Percentiles rank a stretch among this genome's conserved stretches.
These are phyloP conservation scores for Liolophura sinensis DNA, from an alignment of 1,140 invertebrate species.

Conservation along the genomic window DNA sequence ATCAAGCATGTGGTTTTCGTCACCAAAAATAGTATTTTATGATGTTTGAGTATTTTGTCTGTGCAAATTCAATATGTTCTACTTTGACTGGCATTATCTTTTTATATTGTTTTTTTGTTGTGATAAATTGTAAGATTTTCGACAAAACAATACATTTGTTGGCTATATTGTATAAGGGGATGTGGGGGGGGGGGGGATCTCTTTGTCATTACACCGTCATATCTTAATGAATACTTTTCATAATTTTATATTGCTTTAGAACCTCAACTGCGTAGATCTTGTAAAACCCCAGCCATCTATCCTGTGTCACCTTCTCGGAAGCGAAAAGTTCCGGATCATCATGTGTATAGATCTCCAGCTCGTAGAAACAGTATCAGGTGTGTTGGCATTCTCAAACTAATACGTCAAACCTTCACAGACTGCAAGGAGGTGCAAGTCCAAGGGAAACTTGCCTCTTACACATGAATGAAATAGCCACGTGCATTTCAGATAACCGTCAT, in stretches of 20 bases:
- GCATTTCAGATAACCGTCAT: too few relatives aligned
- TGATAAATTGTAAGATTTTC: too few relatives aligned
- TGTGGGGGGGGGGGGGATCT: neutral
- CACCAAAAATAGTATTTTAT: neutral
- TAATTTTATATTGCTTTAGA: neutral
- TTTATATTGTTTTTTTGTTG: too few relatives aligned
- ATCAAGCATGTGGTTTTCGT: neutral
- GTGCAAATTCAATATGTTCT: neutral
- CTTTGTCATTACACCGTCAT: neutral
- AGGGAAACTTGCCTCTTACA: too few relatives aligned
- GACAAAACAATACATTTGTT: neutral
- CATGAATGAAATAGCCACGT: too few relatives aligned
- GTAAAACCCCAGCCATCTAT: slow-evolving; percentile 20
- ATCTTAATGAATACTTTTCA: neutral
- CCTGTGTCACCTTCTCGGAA: slow-evolving; percentile 19
- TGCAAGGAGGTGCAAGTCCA: too few relatives aligned
- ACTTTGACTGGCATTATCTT: too few relatives aligned
- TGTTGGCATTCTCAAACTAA: neutral
- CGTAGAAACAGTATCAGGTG: slow-evolving; percentile 25
- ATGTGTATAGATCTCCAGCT: slow-evolving; percentile 38
- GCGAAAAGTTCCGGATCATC: slow-evolving; percentile 15
- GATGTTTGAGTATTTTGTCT: neutral
- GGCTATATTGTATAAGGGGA: neutral
- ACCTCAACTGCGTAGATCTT: slow-evolving; percentile 23
- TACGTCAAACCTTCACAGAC: neutral